Evolutionary conservation across 2,888 invertebrate genomes (phyloP).

Genomic region (Pristionchus exspectatus): DNA sequence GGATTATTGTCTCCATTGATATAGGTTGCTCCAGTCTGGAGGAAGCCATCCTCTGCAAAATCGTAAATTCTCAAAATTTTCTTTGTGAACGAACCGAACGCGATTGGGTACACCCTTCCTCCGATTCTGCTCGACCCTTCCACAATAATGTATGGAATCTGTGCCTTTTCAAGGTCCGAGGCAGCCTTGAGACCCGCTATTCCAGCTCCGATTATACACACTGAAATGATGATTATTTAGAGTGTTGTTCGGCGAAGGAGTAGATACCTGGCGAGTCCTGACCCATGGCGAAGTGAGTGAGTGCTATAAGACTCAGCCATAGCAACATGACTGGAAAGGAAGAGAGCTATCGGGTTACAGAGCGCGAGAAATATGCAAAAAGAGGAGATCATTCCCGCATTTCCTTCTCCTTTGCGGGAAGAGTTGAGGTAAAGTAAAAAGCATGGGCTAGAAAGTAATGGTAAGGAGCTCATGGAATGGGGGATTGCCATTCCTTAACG

Average conservation of each 20-base stretch:
- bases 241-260: neutral
- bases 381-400: no score
- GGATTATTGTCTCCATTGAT: slow-evolving; percentile 74
- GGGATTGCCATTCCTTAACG: no score
- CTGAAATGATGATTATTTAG: neutral
- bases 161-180: neutral
- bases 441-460: no score
- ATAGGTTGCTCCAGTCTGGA: slow-evolving; percentile 75
- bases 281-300: neutral
- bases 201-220: slow-evolving; percentile 52
- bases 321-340: neutral
- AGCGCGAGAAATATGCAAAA: no score
- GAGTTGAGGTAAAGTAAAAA: neutral
- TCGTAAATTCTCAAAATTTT: neutral
- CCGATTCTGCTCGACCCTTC: slow-evolving; percentile 72
- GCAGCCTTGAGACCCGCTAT: slow-evolving; percentile 40
- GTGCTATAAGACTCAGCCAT: neutral
- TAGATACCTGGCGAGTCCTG: neutral
- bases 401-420: no score
- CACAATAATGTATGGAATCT: slow-evolving; percentile 51
- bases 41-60: slow-evolving; percentile 62
- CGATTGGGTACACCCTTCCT: slow-evolving; percentile 71
- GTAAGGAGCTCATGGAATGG: no score
- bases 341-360: no score
- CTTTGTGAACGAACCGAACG: neutral